Base-by-base conservation (phyloP, 2,113 vertebrate genomes). In the Hippocampus guttulatus region DNA sequence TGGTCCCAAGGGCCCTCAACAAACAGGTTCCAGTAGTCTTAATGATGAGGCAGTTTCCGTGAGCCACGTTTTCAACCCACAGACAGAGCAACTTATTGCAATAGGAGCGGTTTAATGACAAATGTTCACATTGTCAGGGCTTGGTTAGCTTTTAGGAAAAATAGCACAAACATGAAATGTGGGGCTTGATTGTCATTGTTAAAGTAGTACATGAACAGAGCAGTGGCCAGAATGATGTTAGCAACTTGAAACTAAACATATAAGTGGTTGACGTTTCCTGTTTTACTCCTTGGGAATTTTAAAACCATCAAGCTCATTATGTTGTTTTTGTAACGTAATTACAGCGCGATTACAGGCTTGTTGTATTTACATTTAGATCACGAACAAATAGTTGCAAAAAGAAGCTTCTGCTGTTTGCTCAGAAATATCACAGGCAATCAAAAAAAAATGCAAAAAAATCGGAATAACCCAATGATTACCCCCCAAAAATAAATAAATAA, bases 31-130 rank as follows among this genome's bases (percentile, higher is more conserved):
- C 64, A 1, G 4, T 5, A 47, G 25, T 25, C 8, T 62, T 20
- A 38, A 30, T 33, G 41, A 72, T 77, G 73, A 80, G 45, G 73
- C 70, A 75, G 51, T 61, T 74, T 62, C 75, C 58, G 71, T 74
- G 12, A 55, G 20, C 58, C 11, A 51, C 8, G 43, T 41, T 55
- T 58, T 66, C 9, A 30, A 57, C 40, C 25, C 16, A 12, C 12
- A 16, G 38, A 49, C 47, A 45, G 49, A 68, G 18, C 41, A 2
- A 41, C 20, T 21, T 63, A 20, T 9, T 11, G 18, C 33, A n/a
- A 5, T 12, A 57, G 55, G 10, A 57, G 9, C 8, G 40, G 14
- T 74, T 3, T 0, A 57, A 40, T 51, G 23, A 5, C 21, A 61
- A 11, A 8, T 10, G 15, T 47, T 65, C 23, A 47, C 3, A 47